Percentiles rank a stretch among this genome's conserved stretches.
Evolutionary conservation across 2,797 vertebrate genomes (phyloP).

Genomic region (Rhinella marina): DNA sequence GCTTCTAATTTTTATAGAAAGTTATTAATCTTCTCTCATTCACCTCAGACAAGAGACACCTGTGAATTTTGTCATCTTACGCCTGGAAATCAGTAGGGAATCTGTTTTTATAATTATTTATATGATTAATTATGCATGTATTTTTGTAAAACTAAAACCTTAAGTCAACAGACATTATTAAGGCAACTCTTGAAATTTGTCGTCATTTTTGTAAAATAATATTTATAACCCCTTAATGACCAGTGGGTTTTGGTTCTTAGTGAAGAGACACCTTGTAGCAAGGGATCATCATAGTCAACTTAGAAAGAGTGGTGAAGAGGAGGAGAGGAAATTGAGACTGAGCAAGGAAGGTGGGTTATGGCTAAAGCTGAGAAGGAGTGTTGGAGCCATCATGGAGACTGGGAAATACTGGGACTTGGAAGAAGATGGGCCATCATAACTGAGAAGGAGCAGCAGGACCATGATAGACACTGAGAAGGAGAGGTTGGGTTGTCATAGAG

Average conservation of each 20-base stretch:
- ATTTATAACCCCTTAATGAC: no score
- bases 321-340: no score
- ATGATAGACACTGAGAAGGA: neutral
- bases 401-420: no score
- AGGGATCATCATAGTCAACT: no score
- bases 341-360: no score
- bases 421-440: neutral
- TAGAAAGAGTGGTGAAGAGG: no score
- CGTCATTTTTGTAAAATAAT: no score
- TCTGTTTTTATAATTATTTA: conserved; percentile 47
- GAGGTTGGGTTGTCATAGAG: neutral
- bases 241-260: no score
- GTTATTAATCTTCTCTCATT: conserved; percentile 40
- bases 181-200: no score
- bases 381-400: no score
- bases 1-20: conserved; percentile 31
- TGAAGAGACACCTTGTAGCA: no score
- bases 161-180: neutral
- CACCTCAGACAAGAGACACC: conserved; percentile 42
- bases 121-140: conserved; percentile 44
- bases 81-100: conserved; percentile 36
- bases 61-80: conserved; percentile 25
- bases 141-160: conserved; percentile 15
- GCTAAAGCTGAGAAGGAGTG: no score
- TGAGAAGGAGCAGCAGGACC: neutral